Base-by-base conservation (phyloP, 2,888 invertebrate genomes). In the Melipona bicolor region DNA sequence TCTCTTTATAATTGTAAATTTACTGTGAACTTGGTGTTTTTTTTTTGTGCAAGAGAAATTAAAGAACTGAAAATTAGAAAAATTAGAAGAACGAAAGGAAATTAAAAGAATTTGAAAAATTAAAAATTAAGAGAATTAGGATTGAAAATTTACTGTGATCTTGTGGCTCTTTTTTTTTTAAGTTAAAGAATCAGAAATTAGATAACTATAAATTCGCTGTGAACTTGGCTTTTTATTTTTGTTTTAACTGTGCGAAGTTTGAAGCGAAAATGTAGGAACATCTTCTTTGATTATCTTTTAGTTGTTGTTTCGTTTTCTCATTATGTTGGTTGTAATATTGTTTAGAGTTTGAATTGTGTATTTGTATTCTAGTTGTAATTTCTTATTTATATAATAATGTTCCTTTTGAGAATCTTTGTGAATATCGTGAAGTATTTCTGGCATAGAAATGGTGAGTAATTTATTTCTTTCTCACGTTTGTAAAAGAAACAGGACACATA, bases 1-100 rank as follows among this genome's bases (percentile, higher is more conserved):
- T n/a, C 36, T 56, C 36, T 68, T 68, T 27, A 68, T 32, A 17
- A 15, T n/a, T n/a, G 49, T 43, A 65, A 56, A 78, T 19, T 49
- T 65, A n/a, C 11, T 36, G 36, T 6, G 9, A 36, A 36, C 43
- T 43, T 32, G 32, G 32, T 32, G 4, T 32, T 2, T 17, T 21
- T n/a, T 13, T n/a, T 15, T n/a, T n/a, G n/a, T 56, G 36, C 36
- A 36, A 36, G 36, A 36, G 36, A 36, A 36, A 6, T 9, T 36
- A 36, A 36, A 36, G 36, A 9, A 9, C 9, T 36, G 36, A 9
- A 36, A 36, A 36, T 36, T 36, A 36, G 6, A 9, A 36, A 9
- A 36, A 9, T 36, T 36, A 36, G 6, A 9, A 36, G 36, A 36
- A 36, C 36, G 36, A 36, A 36, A 36, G 0, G 5, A 36, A 36